Conservation (phyloP, 2,888 invertebrate genomes). For the Penaeus monodon region DNA sequence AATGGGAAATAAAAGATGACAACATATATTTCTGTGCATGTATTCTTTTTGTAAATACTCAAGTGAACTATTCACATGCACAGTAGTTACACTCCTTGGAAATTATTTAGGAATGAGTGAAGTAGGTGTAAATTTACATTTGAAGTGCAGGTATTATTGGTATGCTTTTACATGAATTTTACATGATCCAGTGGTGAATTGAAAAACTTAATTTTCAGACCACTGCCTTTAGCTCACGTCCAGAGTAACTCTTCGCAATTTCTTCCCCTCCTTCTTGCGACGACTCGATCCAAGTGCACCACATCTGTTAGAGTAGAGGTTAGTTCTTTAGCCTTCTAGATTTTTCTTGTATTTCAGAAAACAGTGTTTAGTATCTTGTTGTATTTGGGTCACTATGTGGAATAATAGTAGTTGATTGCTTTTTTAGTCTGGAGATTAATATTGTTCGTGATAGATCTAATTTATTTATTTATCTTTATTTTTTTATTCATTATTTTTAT, state of each 20-base stretch:
- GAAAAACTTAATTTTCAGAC: conserved; percentile 36
- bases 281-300: conserved; percentile 75
- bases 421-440: neutral
- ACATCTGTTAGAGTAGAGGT: conserved; percentile 74
- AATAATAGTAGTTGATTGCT: too few species aligned
- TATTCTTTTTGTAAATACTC: too few species aligned
- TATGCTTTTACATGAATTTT: too few species aligned
- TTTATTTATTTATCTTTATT: neutral
- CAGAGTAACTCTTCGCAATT: conserved; percentile 68
- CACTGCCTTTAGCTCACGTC: conserved; percentile 49
- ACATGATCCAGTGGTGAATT: too few species aligned
- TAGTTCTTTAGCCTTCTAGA: conserved; percentile 60
- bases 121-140: too few species aligned
- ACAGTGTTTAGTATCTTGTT: neutral
- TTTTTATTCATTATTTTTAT: neutral
- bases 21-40: too few species aligned
- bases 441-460: neutral
- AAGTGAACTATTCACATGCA: too few species aligned
- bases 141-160: too few species aligned
- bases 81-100: too few species aligned
- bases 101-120: too few species aligned
- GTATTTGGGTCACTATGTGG: too few species aligned
- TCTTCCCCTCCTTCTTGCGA: conserved; percentile 78
- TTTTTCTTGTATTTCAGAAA: neutral
- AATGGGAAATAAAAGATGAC: too few species aligned